Conservation (phyloP, 2,797 vertebrate species). For the Dendrocincla tyrannina region DNA sequence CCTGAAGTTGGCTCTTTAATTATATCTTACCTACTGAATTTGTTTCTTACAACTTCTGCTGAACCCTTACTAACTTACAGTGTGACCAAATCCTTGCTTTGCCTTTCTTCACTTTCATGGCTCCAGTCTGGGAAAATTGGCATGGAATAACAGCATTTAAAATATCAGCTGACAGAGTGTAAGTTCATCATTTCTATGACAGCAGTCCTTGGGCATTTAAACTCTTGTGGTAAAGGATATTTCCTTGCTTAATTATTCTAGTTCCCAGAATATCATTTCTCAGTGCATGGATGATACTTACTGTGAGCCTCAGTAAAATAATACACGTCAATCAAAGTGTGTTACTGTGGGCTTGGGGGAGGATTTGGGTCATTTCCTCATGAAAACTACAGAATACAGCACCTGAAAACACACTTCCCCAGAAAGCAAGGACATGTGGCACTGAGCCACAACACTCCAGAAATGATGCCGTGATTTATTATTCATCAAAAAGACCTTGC, state of each 20-base stretch:
- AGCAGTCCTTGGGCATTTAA: neutral
- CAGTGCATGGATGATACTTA: neutral
- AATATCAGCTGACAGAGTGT: neutral
- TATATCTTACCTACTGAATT: neutral
- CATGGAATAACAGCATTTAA: neutral
- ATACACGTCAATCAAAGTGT: neutral
- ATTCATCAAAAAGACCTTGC: neutral
- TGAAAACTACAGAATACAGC: neutral
- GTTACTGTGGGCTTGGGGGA: neutral
- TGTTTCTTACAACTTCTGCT: neutral
- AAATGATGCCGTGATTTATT: neutral
- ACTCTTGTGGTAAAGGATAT: neutral
- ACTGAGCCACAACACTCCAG: neutral
- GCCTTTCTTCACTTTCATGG: neutral
- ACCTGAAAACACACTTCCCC: neutral
- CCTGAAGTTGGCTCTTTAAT: neutral
- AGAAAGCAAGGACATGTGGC: neutral
- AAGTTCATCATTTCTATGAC: neutral
- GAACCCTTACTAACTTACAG: neutral
- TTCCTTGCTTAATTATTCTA: neutral
- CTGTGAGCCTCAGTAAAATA: neutral
- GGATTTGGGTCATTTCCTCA: neutral
- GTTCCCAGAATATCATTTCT: constrained; percentile 8
- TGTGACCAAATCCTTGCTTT: neutral
- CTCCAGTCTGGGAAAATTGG: neutral